A percentile compares a stretch with the other conserved stretches of the same genome.
phyloP scores from a whole-genome alignment of 92 coral and sea anemone genomes.

The Parazoanthus swiftii region DNA sequence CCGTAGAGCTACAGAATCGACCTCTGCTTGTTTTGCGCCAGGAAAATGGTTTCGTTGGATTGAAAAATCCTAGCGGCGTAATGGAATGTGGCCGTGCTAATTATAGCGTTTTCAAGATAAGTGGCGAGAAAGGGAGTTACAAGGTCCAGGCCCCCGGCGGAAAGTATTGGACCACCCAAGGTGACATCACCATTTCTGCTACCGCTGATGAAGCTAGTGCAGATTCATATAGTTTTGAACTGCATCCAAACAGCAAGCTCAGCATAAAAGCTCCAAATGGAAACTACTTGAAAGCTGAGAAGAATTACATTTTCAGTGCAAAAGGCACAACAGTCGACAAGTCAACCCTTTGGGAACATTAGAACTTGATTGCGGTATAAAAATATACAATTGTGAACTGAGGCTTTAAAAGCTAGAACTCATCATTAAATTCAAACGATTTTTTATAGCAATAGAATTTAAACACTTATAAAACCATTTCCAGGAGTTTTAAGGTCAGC shows the following conservation, averaged over 20 bases:
- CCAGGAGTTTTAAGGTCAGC: neutral
- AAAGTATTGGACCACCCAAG: conserved; percentile 79
- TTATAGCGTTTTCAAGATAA: conserved; percentile 76
- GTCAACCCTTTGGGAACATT: conserved; percentile 91
- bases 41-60: conserved; percentile 91
- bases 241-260: conserved; percentile 78
- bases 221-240: conserved; percentile 74
- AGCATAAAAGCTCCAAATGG: conserved; percentile 90
- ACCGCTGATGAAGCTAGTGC: conserved; percentile 72
- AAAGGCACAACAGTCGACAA: conserved; percentile 56
- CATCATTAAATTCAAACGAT: no score
- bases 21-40: conserved; percentile 88
- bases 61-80: conserved; percentile 59
- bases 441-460: neutral
- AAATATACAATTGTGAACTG: conserved; percentile 12
- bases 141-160: conserved; percentile 75
- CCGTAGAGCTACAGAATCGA: conserved; percentile 78
- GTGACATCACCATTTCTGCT: conserved; percentile 62
- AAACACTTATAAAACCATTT: no score
- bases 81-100: conserved; percentile 86
- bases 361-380: conserved; percentile 15
- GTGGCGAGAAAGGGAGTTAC: conserved; percentile 64
- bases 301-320: conserved; percentile 84
- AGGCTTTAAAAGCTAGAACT: neutral
- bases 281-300: conserved; percentile 77